phyloP scores from a whole-genome alignment of 2,113 vertebrate species.

The Callocephalon fimbriatum region DNA sequence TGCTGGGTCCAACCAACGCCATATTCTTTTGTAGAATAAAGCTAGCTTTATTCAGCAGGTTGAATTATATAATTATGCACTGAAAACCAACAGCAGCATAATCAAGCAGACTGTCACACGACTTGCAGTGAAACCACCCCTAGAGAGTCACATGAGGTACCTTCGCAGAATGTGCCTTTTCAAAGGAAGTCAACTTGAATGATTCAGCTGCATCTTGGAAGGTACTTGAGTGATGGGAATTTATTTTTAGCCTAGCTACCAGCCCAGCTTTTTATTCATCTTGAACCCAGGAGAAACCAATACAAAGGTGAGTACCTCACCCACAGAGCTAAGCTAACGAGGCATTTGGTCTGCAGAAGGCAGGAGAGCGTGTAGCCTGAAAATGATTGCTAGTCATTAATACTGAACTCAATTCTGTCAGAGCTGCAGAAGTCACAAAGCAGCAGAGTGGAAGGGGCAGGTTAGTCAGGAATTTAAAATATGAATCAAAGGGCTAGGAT shows the following conservation, averaged over 20 bases:
- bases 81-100: neutral
- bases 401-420: conserved; percentile 35
- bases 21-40: neutral
- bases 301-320: neutral
- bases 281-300: neutral
- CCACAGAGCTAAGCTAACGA: neutral
- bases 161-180: neutral
- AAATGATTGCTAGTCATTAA: conserved; percentile 19
- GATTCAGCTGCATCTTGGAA: neutral
- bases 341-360: neutral
- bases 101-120: neutral
- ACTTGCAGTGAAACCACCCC: neutral
- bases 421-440: neutral
- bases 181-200: neutral
- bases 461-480: conserved; percentile 50
- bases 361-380: neutral
- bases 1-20: neutral
- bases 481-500: conserved; percentile 22
- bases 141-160: neutral
- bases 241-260: neutral
- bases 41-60: neutral
- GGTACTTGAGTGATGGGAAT: neutral
- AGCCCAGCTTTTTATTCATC: neutral
- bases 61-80: neutral
- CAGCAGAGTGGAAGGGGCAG: conserved; percentile 2